Evolutionary conservation across 2,797 vertebrate genomes (phyloP).

Genomic region (Pygocentrus nattereri): DNA sequence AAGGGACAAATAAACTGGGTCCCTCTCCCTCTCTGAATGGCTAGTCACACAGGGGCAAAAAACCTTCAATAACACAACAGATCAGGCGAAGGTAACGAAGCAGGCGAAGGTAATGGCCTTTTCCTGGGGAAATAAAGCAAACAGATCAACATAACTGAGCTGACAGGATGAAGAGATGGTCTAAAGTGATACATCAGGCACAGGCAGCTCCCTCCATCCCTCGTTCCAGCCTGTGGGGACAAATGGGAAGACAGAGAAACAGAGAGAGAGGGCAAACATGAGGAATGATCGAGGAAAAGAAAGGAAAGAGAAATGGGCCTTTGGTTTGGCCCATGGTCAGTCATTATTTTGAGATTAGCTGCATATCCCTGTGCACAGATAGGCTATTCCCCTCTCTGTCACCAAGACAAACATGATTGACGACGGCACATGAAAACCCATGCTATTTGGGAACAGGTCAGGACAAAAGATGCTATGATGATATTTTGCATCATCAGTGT

Average conservation of each 20-base stretch:
- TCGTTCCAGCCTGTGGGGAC: constrained; percentile 1
- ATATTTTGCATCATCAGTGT: background rate
- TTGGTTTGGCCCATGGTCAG: constrained; percentile 13
- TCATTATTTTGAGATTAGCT: constrained; percentile 25
- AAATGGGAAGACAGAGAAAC: background rate
- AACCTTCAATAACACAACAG: background rate
- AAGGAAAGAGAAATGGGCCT: background rate
- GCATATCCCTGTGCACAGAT: background rate
- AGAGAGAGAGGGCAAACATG: background rate
- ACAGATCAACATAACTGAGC: constrained; percentile 39
- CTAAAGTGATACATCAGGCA: constrained; percentile 28
- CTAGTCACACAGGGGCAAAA: background rate
- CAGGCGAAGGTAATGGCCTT: constrained; percentile 8
- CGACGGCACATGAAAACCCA: background rate
- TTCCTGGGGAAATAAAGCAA: constrained; percentile 28
- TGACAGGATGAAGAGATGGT: constrained; percentile 25
- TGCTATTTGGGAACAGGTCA: background rate
- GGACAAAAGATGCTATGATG: background rate
- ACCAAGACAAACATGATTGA: constrained; percentile 8
- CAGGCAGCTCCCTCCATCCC: background rate
- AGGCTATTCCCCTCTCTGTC: constrained; percentile 12
- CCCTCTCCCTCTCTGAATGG: background rate
- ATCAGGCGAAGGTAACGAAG: too few relatives aligned
- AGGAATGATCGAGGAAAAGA: background rate
- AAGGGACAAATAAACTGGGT: constrained; percentile 27